Evolutionary conservation across 2,113 vertebrate genomes (phyloP).

Genomic region (Melanotaenia duboulayi): DNA sequence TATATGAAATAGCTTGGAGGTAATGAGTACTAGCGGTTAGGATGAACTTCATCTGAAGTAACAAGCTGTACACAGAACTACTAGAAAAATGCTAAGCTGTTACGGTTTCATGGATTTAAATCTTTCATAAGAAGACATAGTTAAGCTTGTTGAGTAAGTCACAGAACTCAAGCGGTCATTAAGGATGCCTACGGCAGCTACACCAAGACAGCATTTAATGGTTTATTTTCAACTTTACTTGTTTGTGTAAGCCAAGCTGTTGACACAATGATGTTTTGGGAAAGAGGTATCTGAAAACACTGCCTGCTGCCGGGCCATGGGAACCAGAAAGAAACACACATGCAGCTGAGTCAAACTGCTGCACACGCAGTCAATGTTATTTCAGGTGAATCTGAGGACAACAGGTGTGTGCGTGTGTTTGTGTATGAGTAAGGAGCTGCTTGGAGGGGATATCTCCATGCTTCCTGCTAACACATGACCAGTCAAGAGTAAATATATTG

Average conservation of each 20-base stretch:
- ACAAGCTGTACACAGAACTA: not conserved
- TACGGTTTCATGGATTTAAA: constrained; percentile 12
- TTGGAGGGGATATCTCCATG: constrained; percentile 13
- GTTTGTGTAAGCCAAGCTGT: constrained; percentile 66
- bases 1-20: not conserved
- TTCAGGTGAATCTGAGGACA: constrained; percentile 67
- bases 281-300: constrained; percentile 64
- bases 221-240: constrained; percentile 30
- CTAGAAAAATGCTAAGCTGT: not conserved
- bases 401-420: constrained; percentile 66
- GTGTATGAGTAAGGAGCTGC: constrained; percentile 43
- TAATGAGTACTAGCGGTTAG: not conserved
- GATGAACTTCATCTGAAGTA: not conserved
- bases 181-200: constrained; percentile 11
- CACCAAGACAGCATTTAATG: constrained; percentile 36
- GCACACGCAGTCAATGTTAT: constrained; percentile 61
- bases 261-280: constrained; percentile 71
- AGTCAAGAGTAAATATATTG: constrained; percentile 2
- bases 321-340: constrained; percentile 63
- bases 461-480: constrained; percentile 25
- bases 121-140: constrained; percentile 11
- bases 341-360: constrained; percentile 46
- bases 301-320: constrained; percentile 68
- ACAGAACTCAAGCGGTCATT: constrained; percentile 25
- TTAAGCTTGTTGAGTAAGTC: constrained; percentile 26